Base-by-base conservation (phyloP, 64 coral and sea anemone species). In the Pocillopora verrucosa region DNA sequence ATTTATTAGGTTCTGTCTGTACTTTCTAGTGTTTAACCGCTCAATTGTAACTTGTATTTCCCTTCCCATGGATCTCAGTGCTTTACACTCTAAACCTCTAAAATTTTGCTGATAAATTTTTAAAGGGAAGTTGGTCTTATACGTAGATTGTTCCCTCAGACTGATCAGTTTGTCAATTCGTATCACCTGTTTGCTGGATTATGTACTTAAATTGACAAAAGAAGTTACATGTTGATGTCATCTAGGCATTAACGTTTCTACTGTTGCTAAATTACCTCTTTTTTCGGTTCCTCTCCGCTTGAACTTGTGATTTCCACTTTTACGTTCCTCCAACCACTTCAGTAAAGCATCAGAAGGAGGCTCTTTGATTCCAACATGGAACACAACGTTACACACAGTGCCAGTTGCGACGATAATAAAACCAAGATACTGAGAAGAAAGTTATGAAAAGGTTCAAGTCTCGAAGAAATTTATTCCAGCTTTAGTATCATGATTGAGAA, bases 341-440 rank as follows among this genome's bases (percentile, higher is more conserved):
- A 77, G 36, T 2, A 92, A 61, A 36, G 90, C 90, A 36, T 92
- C 76, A 2, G 90, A 92, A 45, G 89, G 78, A 5, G 89, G 89
- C 60, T 91, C 89, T 65, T 91, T 91, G 72, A 86, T 77, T 5
- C 81, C 67, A 73, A 77, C 73, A 14, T 91, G 89, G 60, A 91
- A 91, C 11, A 91, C 77, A 36, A 91, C 20, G 89, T 91, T 91
- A 76, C 63, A 91, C 30, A 91, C 58, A 76, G 58, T 58, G 13
- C 89, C 89, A 36, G 89, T 91, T 10, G 22, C 58, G 20, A 86
- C 13, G n/a, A 91, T 69, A 25, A 91, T 91, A 9, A 91, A 86
- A 15, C 67, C 81, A 35, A 91, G 73, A 56, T 86, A 91, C 89
- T 91, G 61, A 5, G 73, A 80, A 87, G 41, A 91, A 26, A 2